These are phyloP conservation scores for Odontamblyopus lacepedii DNA, from an alignment of 2,797 vertebrate genomes.

Conservation along the genomic window DNA sequence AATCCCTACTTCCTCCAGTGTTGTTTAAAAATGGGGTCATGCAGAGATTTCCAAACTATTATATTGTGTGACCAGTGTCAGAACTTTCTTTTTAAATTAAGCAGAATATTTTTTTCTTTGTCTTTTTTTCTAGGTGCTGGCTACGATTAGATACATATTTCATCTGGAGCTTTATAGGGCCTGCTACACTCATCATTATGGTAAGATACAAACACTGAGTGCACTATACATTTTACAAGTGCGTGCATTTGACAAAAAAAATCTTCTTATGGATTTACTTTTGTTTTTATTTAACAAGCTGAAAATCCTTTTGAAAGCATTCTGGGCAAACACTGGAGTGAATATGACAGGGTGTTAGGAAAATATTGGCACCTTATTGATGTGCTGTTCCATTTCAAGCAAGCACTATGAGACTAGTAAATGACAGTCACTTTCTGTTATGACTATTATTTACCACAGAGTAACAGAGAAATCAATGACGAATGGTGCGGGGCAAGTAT, in stretches of 20 bases:
- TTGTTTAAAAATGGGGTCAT: neutral
- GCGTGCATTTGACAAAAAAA: slow-evolving; percentile 24
- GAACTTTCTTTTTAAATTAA: neutral
- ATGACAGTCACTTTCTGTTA: slow-evolving; percentile 10
- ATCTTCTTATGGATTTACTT: slow-evolving; percentile 47
- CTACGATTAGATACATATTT: slow-evolving; percentile 98
- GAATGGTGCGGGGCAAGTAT: slow-evolving; percentile 9
- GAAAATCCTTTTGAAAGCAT: slow-evolving; percentile 26
- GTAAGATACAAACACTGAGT: slow-evolving; percentile 74
- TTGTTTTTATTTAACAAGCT: slow-evolving; percentile 35
- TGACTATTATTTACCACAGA: slow-evolving; percentile 6
- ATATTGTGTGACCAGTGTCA: neutral
- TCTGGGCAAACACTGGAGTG: slow-evolving; percentile 18
- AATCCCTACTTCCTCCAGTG: neutral
- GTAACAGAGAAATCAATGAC: neutral
- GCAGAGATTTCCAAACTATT: neutral
- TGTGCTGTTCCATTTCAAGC: slow-evolving; percentile 15
- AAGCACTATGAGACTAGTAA: neutral
- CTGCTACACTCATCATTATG: slow-evolving; percentile 99
- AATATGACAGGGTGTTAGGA: slow-evolving; percentile 37
- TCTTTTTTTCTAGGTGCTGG: slow-evolving; percentile 91
- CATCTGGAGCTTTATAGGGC: slow-evolving; percentile 99
- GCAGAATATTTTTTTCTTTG: slow-evolving; percentile 48
- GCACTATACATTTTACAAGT: slow-evolving; percentile 21
- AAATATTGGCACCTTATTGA: slow-evolving; percentile 40